Percentiles rank a stretch among this genome's conserved stretches.
These are phyloP conservation scores for Drosophila azteca DNA, from an alignment of 1,140 invertebrate species.

Conservation along the genomic window DNA sequence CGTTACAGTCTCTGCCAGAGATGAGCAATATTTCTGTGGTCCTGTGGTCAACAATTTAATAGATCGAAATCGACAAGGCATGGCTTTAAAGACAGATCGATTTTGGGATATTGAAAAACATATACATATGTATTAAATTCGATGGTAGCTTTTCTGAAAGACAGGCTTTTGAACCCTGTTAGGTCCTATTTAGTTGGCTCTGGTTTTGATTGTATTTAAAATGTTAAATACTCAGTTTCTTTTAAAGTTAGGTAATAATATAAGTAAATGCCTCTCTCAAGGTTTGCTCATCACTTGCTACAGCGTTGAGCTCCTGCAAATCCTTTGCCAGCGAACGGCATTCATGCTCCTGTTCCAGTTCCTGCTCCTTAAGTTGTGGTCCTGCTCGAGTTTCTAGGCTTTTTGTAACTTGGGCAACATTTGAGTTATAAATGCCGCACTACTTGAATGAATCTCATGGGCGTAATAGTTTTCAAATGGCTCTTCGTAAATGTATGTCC, in stretches of 20 bases:
- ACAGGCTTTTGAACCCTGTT: too few species aligned
- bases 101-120: too few species aligned
- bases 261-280: background rate
- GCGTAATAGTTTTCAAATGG: conserved; percentile 81
- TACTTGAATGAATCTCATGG: conserved; percentile 79
- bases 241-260: too few species aligned
- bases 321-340: conserved; percentile 12
- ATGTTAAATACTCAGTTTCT: too few species aligned
- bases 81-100: too few species aligned
- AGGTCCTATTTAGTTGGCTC: too few species aligned
- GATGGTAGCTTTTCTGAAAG: too few species aligned
- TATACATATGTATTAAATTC: too few species aligned
- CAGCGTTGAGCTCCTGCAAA: conserved; percentile 12
- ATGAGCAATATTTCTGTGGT: conserved; percentile 36
- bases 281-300: conserved; percentile 49
- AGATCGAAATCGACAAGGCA: too few species aligned
- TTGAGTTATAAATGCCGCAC: conserved; percentile 80
- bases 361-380: background rate
- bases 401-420: conserved; percentile 53
- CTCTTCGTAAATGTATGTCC: conserved; percentile 57
- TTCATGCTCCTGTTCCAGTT: conserved; percentile 9
- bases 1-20: conserved; percentile 33
- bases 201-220: background rate
- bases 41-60: background rate
- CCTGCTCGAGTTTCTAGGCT: conserved; percentile 42